phyloP scores from a whole-genome alignment of 2,888 invertebrate species.

The Stomorhina lunata region DNA sequence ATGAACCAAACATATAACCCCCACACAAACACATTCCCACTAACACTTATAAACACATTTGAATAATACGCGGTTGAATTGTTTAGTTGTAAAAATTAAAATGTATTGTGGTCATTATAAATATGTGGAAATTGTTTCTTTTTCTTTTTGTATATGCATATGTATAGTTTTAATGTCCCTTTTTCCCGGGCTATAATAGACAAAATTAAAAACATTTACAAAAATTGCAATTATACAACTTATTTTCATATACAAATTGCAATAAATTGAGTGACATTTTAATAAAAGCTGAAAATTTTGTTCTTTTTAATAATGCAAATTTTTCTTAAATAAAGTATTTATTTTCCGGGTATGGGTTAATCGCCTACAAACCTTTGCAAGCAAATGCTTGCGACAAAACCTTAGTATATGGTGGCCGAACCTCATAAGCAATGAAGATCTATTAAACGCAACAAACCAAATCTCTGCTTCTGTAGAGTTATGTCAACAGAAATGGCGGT shows the following conservation, averaged over 20 bases:
- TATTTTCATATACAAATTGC: constrained; percentile 47
- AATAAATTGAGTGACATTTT: constrained; percentile 70
- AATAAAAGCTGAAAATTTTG: constrained; percentile 44
- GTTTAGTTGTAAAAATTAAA: constrained; percentile 15
- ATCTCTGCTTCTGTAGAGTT: no score
- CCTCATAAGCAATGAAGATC: no score
- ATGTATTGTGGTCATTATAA: constrained; percentile 50
- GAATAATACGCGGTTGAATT: constrained; percentile 50
- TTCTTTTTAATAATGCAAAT: constrained; percentile 29
- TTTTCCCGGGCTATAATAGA: constrained; percentile 59
- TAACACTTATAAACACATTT: not conserved
- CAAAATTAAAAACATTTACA: constrained; percentile 43
- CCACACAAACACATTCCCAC: not conserved
- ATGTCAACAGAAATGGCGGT: no score
- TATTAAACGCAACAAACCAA: no score
- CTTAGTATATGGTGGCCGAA: no score
- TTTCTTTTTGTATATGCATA: not conserved
- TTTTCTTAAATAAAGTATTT: constrained; percentile 6
- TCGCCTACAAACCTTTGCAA: no score
- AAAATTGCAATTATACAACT: constrained; percentile 15
- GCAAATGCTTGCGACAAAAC: no score
- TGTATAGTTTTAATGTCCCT: constrained; percentile 32
- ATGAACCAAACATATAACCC: not conserved
- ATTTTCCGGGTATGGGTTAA: no score
- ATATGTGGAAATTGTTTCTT: constrained; percentile 62